Evolutionary conservation across 2,888 invertebrate genomes (phyloP).

Genomic region (Mesochorus sp.): DNA sequence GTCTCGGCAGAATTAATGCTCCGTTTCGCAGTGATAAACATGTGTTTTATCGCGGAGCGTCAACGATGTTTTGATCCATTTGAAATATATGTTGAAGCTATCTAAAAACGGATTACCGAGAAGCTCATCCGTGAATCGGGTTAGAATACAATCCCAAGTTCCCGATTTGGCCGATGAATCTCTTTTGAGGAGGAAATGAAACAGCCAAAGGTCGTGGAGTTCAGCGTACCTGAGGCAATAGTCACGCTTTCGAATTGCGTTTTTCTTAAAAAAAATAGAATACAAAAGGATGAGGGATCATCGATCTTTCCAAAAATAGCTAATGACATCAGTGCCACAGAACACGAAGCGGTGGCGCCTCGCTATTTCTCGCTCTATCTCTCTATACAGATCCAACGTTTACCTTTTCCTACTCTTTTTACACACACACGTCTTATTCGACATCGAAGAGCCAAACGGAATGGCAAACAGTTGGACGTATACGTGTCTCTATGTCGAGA

Average conservation of each 20-base stretch:
- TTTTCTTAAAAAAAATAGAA: conserved; percentile 7
- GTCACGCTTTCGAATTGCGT: conserved; percentile 18
- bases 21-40: conserved; percentile 32
- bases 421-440: conserved; percentile 41
- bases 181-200: neutral
- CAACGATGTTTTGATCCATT: conserved; percentile 29
- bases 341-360: conserved; percentile 62
- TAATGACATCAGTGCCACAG: conserved; percentile 61
- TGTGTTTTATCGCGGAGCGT: conserved; percentile 4
- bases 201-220: too few relatives aligned
- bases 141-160: neutral
- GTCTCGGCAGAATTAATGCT: conserved; percentile 52
- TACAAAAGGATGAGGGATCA: conserved; percentile 27
- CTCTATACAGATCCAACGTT: conserved; percentile 18
- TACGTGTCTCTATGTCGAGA: conserved; percentile 19
- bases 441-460: conserved; percentile 49
- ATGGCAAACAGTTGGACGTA: conserved; percentile 61
- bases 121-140: neutral
- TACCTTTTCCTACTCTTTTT: conserved; percentile 58
- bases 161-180: neutral
- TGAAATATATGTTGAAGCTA: conserved; percentile 7
- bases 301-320: conserved; percentile 60
- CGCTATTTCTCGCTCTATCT: conserved; percentile 37
- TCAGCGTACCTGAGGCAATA: conserved; percentile 31
- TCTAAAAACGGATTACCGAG: conserved; percentile 37